Evolutionary conservation across 2,113 vertebrate genomes (phyloP), one percentile per base, ranked within the genome.

Genomic region (Talpa occidentalis): DNA sequence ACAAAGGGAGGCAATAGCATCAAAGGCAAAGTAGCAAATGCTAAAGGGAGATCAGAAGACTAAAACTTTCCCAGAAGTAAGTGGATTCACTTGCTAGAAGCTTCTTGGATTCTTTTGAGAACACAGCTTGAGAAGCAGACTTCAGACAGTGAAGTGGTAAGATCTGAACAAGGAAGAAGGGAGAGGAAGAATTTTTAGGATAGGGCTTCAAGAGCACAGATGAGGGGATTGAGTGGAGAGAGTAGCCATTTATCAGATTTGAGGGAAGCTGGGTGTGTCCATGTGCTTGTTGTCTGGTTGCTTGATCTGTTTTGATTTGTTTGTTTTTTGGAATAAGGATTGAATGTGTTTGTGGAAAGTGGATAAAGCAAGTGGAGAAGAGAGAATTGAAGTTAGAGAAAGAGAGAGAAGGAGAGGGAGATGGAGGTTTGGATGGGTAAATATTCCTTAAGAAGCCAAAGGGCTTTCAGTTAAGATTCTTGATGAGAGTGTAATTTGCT

Each of bases 371-470:
- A 32, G 3, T 49, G 22, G 2, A 89, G 66, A 67, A 66, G 26
- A 1, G 15, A 6, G 1, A 1, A 10, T 2, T 49, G 69, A 30
- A 47, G 32, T 32, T 1, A 8, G 5, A n/a, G 6, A 15, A 37
- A 44, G 17, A 28, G 6, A 17, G 1, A 49, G 19, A 10, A 22
- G 9, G 0, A 26, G 17, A 16, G 5, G 4, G 22, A 24, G 66
- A 24, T 42, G 0, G 28, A 22, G 24, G 12, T 2, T 70, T 40
- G 40, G 5, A 42, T 66, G 35, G 49, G 86, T 74, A 17, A n/a
- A 28, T 3, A 35, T 64, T 73, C 73, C 44, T 86, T 22, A 64
- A 16, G 66, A 92, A 88, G 87, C 37, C 30, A 44, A 49, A 62
- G 22, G 35, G 0, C 3, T 44, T 59, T n/a, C 2, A 81, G 49